These are phyloP conservation scores for Leucoraja ocellata DNA, from an alignment of 2,797 vertebrate species.

Conservation along the genomic window DNA sequence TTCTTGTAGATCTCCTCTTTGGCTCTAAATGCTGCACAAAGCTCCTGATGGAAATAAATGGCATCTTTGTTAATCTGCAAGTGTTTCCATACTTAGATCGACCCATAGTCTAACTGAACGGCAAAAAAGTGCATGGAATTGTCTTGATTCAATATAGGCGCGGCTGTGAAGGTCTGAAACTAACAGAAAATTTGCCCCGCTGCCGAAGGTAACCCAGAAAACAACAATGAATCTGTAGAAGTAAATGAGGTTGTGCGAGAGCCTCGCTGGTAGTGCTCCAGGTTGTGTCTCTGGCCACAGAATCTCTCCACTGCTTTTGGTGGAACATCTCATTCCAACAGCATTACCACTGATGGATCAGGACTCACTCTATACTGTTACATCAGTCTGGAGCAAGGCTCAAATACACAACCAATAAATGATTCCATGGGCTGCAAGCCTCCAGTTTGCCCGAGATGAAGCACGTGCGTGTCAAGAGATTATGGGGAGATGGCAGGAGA, in stretches of 20 bases:
- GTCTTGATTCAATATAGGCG: background rate
- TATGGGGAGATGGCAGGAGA: no score
- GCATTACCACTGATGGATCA: background rate
- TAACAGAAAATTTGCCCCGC: background rate
- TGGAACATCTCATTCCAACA: no score
- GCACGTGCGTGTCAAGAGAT: no score
- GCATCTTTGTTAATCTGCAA: constrained; percentile 34
- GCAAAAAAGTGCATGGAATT: background rate
- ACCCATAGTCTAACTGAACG: background rate
- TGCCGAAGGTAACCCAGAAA: background rate
- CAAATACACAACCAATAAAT: background rate
- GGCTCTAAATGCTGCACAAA: constrained; percentile 75
- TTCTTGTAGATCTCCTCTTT: constrained; percentile 79
- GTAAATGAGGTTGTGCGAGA: no score
- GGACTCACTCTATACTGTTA: background rate
- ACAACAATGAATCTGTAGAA: background rate
- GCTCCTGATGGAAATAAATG: constrained; percentile 66
- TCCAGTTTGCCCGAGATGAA: background rate
- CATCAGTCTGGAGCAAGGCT: background rate
- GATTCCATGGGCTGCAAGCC: background rate
- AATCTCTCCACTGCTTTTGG: background rate
- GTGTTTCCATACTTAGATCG: background rate
- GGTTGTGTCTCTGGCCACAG: background rate
- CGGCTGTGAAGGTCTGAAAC: background rate
- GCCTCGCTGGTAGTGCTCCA: background rate